These are phyloP conservation scores for Melanotaenia trifasciata DNA, from an alignment of 2,797 vertebrate species.

Conservation along the genomic window DNA sequence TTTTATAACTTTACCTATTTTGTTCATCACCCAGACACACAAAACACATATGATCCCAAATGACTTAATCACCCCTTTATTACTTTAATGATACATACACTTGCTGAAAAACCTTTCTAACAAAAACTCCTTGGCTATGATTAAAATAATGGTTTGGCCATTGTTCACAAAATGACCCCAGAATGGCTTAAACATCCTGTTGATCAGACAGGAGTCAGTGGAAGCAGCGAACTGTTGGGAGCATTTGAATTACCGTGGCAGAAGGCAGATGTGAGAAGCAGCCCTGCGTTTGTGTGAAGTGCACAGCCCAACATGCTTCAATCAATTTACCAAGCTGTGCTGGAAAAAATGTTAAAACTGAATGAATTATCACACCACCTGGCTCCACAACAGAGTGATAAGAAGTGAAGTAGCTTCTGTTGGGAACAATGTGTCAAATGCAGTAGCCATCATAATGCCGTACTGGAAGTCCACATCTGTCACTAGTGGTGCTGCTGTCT, in stretches of 20 bases:
- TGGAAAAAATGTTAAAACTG: constrained; percentile 33
- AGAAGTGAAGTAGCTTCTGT: constrained; percentile 49
- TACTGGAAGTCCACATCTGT: constrained; percentile 45
- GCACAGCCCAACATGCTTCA: constrained; percentile 26
- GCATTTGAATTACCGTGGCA: constrained; percentile 48
- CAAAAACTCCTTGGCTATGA: constrained; percentile 28
- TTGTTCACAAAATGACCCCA: constrained; percentile 40
- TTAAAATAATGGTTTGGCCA: constrained; percentile 38
- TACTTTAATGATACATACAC: constrained; percentile 48
- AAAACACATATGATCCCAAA: constrained; percentile 31
- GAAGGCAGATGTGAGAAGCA: constrained; percentile 45
- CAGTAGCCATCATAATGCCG: constrained; percentile 38
- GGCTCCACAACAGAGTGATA: constrained; percentile 25
- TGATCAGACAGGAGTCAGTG: constrained; percentile 28
- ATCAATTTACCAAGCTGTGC: constrained; percentile 33
- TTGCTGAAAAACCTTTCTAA: constrained; percentile 30
- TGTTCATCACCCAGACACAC: constrained; percentile 18
- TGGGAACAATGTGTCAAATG: constrained; percentile 46
- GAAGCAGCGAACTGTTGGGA: constrained; percentile 31
- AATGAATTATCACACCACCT: constrained; percentile 45
- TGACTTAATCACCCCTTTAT: constrained; percentile 37
- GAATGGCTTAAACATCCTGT: constrained; percentile 22
- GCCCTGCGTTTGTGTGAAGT: constrained; percentile 36
- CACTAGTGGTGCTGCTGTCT: constrained; percentile 40
- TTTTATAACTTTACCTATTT: constrained; percentile 3